Evolutionary conservation across 2,888 invertebrate genomes (phyloP).

Genomic region (Plemyria rubiginata): DNA sequence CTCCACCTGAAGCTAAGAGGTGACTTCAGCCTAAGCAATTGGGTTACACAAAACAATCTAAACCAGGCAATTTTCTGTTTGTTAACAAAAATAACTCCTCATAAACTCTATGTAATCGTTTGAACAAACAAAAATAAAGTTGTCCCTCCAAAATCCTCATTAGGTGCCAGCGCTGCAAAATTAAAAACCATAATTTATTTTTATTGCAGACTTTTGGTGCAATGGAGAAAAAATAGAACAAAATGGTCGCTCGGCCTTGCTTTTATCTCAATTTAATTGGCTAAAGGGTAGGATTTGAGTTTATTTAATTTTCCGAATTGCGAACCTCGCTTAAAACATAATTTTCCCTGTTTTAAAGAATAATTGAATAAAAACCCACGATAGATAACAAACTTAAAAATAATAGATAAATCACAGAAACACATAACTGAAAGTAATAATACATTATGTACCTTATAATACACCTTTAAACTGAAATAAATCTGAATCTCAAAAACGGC

Average conservation of each 20-base stretch:
- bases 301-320: slow-evolving; percentile 62
- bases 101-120: slow-evolving; percentile 28
- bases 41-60: not conserved
- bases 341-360: slow-evolving; percentile 28
- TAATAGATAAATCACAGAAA: too few species aligned
- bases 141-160: slow-evolving; percentile 35
- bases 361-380: too few species aligned
- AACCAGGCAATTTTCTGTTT: too few species aligned
- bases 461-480: too few species aligned
- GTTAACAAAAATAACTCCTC: slow-evolving; percentile 17
- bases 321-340: slow-evolving; percentile 44
- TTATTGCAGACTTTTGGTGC: slow-evolving; percentile 64
- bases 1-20: too few species aligned
- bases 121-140: slow-evolving; percentile 36
- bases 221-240: slow-evolving; percentile 54
- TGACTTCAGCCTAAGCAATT: not conserved
- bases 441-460: too few species aligned
- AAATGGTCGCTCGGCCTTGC: slow-evolving; percentile 49
- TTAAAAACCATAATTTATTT: slow-evolving; percentile 80
- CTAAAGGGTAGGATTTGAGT: slow-evolving; percentile 50
- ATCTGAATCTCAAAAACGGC: too few species aligned
- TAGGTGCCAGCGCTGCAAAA: slow-evolving; percentile 51
- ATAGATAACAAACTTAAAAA: too few species aligned
- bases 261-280: slow-evolving; percentile 73
- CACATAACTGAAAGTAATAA: too few species aligned